Base-by-base conservation (phyloP, 1,140 invertebrate genomes). In the Dinoponera quadriceps region DNA sequence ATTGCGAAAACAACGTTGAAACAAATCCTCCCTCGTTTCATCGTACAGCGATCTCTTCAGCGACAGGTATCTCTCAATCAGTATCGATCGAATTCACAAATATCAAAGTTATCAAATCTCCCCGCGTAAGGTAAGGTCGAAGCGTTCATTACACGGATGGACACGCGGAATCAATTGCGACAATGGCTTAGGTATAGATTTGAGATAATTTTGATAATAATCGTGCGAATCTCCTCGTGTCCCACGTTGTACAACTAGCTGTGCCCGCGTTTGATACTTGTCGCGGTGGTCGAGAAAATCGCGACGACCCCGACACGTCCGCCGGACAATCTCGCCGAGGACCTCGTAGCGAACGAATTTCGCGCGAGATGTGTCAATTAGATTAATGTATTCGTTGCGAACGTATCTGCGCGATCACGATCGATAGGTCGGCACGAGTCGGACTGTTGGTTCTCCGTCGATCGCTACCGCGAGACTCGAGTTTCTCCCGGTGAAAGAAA, bases 131-230 rank as follows among this genome's bases (percentile, higher is more conserved):
- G 20, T 77, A 77, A 77, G 48, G 54, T 57, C 75, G 65, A 48
- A 71, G 29, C 51, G 22, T 78, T 68, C 51, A 25, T 63, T 3
- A 38, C 3, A 22, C n/a, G 22, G 16, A 51, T 66, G 33, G 1
- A 54, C 16, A 49, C 13, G n/a, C 68, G 20, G 55, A 73, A 48
- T 83, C 63, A 49, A 72, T 78, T 55, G 66, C 55, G 54, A 84
- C n/a, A 71, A 71, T 44, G 51, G 60, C 54, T 87, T 86, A 86
- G 86, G 38, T 66, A 75, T 87, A 87, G 85, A 74, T 44, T 68
- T 73, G 81, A 87, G 74, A 84, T 86, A 83, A 87, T 87, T 87
- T 87, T 87, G 66, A 87, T 87, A 87, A 86, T 86, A 84, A 87
- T 86, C 66, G 57, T 73, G 84, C 85, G 71, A 85, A 82, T 3